Conservation (phyloP, 2,113 vertebrate species). For the Cichladusa arquata region DNA sequence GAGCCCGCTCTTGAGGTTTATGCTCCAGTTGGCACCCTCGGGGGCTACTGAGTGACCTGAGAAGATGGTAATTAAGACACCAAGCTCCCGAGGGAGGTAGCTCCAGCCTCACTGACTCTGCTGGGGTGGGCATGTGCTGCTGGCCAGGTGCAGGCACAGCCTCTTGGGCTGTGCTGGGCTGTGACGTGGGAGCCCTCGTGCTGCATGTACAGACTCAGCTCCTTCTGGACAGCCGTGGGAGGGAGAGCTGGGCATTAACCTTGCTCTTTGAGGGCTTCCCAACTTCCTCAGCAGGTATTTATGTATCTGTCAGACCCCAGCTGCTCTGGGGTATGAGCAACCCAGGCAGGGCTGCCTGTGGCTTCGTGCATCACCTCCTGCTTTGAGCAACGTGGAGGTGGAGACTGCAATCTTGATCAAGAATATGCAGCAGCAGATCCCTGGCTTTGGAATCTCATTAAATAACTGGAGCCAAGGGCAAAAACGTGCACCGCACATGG, state of each 20-base stretch:
- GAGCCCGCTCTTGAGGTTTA: not conserved
- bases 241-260: not conserved
- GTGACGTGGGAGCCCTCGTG: fast-evolving
- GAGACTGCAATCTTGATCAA: not conserved
- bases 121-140: fast-evolving
- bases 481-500: not conserved
- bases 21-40: not conserved
- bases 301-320: not conserved
- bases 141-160: not conserved
- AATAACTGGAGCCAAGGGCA: not conserved
- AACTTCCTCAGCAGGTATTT: not conserved
- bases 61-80: not conserved
- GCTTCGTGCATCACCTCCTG: not conserved
- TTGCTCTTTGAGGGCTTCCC: not conserved
- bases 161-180: not conserved
- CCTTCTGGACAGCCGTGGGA: fast-evolving
- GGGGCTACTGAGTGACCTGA: not conserved
- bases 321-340: not conserved
- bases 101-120: not conserved
- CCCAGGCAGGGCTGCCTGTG: not conserved
- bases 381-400: not conserved
- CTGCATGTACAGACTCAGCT: not conserved
- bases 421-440: not conserved
- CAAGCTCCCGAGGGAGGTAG: fast-evolving
- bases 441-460: not conserved